Evolutionary conservation across 2,113 vertebrate genomes (phyloP).

Genomic region (Struthidea cinerea): DNA sequence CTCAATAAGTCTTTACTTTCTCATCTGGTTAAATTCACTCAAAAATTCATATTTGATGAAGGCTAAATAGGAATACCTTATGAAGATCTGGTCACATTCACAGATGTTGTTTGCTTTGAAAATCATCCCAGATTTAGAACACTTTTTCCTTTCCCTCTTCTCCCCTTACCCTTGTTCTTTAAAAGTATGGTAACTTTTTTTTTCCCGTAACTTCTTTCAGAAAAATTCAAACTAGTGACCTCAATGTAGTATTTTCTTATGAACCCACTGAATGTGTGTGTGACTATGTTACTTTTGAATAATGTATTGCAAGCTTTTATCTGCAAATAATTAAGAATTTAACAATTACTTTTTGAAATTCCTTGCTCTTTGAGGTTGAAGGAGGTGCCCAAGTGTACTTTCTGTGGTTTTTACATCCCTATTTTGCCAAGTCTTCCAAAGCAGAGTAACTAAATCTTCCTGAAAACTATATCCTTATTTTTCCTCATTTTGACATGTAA

Average conservation of each 20-base stretch:
- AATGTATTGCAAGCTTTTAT: not conserved
- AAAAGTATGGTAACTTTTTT: not conserved
- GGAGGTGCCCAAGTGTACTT: not conserved
- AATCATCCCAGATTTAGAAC: not conserved
- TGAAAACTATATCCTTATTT: not conserved
- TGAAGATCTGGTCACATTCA: not conserved
- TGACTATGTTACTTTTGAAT: not conserved
- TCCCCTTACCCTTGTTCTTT: not conserved
- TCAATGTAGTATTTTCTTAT: not conserved
- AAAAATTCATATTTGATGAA: not conserved
- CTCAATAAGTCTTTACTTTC: not conserved
- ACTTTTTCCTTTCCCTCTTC: not conserved
- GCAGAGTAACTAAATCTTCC: not conserved
- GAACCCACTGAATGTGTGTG: not conserved
- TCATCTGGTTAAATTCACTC: not conserved
- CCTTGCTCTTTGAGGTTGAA: not conserved
- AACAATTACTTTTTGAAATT: not conserved
- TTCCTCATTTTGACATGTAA: not conserved
- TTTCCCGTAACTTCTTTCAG: not conserved
- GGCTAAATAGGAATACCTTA: not conserved
- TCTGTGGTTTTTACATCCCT: not conserved
- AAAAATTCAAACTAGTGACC: not conserved
- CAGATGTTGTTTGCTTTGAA: not conserved
- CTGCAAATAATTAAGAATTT: not conserved
- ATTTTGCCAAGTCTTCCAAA: not conserved